A percentile compares a stretch with the other conserved stretches of the same genome.
These are phyloP conservation scores for Sinocyclocheilus rhinocerous DNA, from an alignment of 2,113 vertebrate species.

Conservation along the genomic window DNA sequence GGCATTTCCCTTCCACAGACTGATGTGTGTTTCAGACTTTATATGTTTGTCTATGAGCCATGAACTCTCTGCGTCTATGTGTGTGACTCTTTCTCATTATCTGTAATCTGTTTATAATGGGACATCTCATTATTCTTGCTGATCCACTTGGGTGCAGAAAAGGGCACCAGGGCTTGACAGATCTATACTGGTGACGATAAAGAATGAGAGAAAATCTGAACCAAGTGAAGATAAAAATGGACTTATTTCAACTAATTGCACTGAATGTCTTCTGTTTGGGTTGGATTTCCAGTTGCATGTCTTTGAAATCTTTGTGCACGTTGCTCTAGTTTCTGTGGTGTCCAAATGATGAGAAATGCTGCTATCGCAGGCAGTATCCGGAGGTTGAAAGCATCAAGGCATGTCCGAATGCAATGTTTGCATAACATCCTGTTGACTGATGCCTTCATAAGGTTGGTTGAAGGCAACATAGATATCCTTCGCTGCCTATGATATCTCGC, in stretches of 20 bases:
- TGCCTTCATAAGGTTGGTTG: background rate
- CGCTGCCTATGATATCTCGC: background rate
- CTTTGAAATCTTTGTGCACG: background rate
- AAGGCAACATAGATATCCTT: background rate
- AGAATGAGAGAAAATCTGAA: constrained; percentile 4
- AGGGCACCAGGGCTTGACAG: constrained; percentile 10
- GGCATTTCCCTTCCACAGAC: constrained; percentile 19
- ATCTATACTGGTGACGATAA: constrained; percentile 26
- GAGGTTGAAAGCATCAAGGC: background rate
- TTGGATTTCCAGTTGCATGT: background rate
- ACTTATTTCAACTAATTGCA: background rate
- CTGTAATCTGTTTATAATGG: constrained; percentile 37
- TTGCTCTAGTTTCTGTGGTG: background rate
- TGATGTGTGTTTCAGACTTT: constrained; percentile 11
- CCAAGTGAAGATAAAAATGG: background rate
- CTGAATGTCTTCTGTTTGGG: background rate
- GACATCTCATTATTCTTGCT: constrained; percentile 42
- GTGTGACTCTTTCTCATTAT: constrained; percentile 31
- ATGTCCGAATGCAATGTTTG: background rate
- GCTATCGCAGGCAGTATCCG: background rate
- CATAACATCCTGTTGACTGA: constrained; percentile 1
- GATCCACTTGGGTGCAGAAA: constrained; percentile 18
- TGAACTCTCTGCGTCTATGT: background rate
- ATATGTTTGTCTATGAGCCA: constrained; percentile 4
- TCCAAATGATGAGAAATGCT: background rate